Conservation (phyloP, 2,797 vertebrate species). For the Hemitrygon akajei region DNA sequence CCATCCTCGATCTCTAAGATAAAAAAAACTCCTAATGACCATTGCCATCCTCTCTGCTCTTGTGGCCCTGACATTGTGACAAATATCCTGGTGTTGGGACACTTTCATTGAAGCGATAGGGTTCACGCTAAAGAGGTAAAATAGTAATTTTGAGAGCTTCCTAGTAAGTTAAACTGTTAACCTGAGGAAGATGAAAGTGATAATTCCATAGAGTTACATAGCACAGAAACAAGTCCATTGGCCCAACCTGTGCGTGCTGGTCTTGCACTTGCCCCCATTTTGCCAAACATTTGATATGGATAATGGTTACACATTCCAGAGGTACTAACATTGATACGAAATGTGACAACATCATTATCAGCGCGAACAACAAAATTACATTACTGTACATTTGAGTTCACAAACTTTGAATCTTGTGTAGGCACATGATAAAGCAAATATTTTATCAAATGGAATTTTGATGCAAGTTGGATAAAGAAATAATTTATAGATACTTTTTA, state of each 20-base stretch:
- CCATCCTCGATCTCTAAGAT: too few relatives aligned
- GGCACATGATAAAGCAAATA: conserved; percentile 11
- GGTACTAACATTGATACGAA: too few relatives aligned
- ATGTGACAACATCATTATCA: neutral
- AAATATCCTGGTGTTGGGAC: neutral
- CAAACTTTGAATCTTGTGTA: conserved; percentile 11
- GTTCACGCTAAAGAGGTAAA: neutral
- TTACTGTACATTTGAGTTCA: neutral
- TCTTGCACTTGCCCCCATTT: too few relatives aligned
- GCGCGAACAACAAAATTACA: neutral
- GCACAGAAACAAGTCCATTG: too few relatives aligned
- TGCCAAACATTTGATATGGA: neutral
- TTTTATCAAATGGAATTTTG: conserved; percentile 16
- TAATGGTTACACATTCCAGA: neutral
- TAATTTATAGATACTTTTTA: neutral
- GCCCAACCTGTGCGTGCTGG: too few relatives aligned
- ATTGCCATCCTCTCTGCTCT: neutral
- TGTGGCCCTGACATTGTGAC: too few relatives aligned
- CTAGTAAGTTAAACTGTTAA: neutral
- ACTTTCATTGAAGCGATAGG: neutral
- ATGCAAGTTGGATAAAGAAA: neutral
- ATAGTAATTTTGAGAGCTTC: neutral
- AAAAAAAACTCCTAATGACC: neutral
- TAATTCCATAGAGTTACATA: too few relatives aligned
- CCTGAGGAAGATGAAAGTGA: neutral